Base-by-base conservation (phyloP, 2,888 invertebrate species). In the Microctonus hyperodae region DNA sequence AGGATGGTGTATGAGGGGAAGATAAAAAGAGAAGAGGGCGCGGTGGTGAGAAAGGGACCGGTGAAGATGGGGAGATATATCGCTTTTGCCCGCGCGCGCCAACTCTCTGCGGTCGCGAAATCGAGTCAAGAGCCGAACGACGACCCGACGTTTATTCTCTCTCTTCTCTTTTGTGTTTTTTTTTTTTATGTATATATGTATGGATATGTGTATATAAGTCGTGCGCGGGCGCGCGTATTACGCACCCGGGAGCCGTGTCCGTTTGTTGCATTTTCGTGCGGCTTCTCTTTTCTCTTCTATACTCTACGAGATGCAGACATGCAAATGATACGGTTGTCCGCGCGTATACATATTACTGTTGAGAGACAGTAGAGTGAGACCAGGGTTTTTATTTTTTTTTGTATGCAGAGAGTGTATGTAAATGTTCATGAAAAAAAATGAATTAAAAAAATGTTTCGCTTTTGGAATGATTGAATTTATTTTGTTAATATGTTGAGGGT, bases 211-310 rank as follows among this genome's bases (percentile, higher is more conserved):
- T 44, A 44, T 44, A 44, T 44, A 44, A 44, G 44, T 44, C 16
- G 44, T 7, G 44, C 37, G 37, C 44, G 44, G 44, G 44, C 44
- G 44, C 44, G 44, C 44, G 62, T 80, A 78, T 81, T 81, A 81
- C 81, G 81, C 81, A 79, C 78, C 77, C 80, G 76, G 80, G 72
- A 80, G 79, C 79, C 76, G 72, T 56, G 44, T 44, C 44, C 37
- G 37, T 37, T 37, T 3, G 44, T 44, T 44, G 44, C 44, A 44
- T 44, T 44, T 44, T 35, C 60, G 55, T 50, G 56, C 55, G 71
- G 73, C 73, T 74, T 75, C 78, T 76, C 75, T 74, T 75, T 75
- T 77, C 72, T 51, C 53, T 62, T 23, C 53, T 55, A 25, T 25
- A 53, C 28, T 25, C 53, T 51, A 37, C 53, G 51, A 62, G 31